Evolutionary conservation across 2,797 vertebrate species (phyloP).

Genomic region (Anguilla anguilla): DNA sequence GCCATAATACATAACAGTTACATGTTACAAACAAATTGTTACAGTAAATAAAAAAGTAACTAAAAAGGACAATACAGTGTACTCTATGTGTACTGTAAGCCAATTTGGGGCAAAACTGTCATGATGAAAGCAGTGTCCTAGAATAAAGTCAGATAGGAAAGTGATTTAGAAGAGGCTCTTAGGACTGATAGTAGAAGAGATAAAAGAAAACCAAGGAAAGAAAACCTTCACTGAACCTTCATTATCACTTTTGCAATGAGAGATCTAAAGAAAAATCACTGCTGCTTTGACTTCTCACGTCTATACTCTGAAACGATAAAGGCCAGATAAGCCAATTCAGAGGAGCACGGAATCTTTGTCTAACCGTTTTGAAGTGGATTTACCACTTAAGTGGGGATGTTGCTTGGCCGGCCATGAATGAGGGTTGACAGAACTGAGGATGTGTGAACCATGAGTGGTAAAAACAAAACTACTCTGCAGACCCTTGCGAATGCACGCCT

Average conservation of each 20-base stretch:
- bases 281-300: slow-evolving; percentile 31
- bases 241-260: slow-evolving; percentile 28
- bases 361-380: slow-evolving; percentile 43
- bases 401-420: slow-evolving; percentile 39
- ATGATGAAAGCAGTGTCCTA: background rate
- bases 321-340: slow-evolving; percentile 32
- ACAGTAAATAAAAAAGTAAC: background rate
- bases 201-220: slow-evolving; percentile 33
- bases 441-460: slow-evolving; percentile 38
- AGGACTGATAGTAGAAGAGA: background rate
- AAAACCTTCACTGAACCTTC: slow-evolving; percentile 16
- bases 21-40: background rate
- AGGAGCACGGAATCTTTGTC: slow-evolving; percentile 27
- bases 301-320: slow-evolving; percentile 27
- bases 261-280: slow-evolving; percentile 30
- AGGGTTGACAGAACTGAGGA: slow-evolving; percentile 47
- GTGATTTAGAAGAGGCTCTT: slow-evolving; percentile 17
- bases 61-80: background rate
- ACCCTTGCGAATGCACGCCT: background rate
- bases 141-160: slow-evolving; percentile 24
- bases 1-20: background rate
- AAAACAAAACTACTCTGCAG: slow-evolving; percentile 26
- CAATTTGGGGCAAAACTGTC: background rate
- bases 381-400: slow-evolving; percentile 24
- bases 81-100: background rate